Evolutionary conservation across 2,113 vertebrate species (phyloP).

Genomic region (Lycaon pictus): DNA sequence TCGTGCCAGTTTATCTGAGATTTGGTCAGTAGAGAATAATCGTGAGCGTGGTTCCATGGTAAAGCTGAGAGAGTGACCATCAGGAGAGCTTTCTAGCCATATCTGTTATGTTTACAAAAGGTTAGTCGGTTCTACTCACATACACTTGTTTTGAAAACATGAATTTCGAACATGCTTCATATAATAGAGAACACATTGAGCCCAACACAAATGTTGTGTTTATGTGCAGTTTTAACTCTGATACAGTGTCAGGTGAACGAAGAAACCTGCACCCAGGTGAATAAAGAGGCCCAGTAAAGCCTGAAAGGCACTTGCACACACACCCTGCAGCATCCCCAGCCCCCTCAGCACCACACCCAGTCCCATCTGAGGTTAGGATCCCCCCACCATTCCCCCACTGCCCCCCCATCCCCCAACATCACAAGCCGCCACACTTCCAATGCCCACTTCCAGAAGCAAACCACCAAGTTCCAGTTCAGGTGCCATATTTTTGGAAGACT

Average conservation of each 20-base stretch:
- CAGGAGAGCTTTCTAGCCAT: background rate
- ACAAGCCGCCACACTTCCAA: background rate
- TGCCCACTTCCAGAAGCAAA: background rate
- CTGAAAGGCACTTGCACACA: accelerated
- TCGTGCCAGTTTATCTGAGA: background rate
- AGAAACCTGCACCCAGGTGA: background rate
- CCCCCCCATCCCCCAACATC: too few species aligned
- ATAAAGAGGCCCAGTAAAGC: background rate
- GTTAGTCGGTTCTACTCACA: background rate
- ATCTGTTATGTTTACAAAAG: background rate
- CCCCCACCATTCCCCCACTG: background rate
- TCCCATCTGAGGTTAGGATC: background rate
- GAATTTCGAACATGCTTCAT: background rate
- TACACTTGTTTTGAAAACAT: background rate
- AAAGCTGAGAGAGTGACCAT: background rate
- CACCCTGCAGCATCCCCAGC: too few species aligned
- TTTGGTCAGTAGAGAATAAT: background rate
- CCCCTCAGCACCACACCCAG: too few species aligned
- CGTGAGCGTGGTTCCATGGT: background rate
- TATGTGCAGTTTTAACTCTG: background rate
- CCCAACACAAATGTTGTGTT: background rate
- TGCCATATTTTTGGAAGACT: background rate
- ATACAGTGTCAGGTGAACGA: background rate
- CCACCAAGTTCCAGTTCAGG: background rate
- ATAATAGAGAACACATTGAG: background rate